Evolutionary conservation across 2,797 vertebrate species (phyloP).

Genomic region (Cyclopterus lumpus): DNA sequence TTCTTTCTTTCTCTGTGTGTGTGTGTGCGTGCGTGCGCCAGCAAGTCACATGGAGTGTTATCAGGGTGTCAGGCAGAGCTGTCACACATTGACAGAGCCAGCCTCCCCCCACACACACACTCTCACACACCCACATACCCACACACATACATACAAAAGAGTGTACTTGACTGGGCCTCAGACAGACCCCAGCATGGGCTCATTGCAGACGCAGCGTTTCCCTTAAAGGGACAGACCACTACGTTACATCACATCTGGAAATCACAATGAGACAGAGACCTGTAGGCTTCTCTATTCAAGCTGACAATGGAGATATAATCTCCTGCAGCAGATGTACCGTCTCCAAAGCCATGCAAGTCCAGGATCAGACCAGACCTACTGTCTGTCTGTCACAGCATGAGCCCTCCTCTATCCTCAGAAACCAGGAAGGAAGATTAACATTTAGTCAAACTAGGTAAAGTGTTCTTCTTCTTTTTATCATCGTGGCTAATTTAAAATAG

Average conservation of each 20-base stretch:
- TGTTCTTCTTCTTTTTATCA: neutral
- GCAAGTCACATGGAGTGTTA: conserved; percentile 76
- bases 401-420: conserved; percentile 10
- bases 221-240: conserved; percentile 60
- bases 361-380: conserved; percentile 50
- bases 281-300: conserved; percentile 49
- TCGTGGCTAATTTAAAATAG: neutral
- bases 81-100: conserved; percentile 78
- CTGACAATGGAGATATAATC: conserved; percentile 64
- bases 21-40: conserved; percentile 8
- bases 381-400: conserved; percentile 46
- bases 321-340: conserved; percentile 54
- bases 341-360: conserved; percentile 49
- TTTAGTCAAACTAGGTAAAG: conserved; percentile 21
- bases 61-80: conserved; percentile 79
- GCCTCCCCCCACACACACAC: conserved; percentile 34
- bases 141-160: neutral
- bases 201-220: conserved; percentile 42
- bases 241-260: conserved; percentile 69
- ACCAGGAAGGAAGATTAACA: conserved; percentile 50
- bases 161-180: conserved; percentile 48
- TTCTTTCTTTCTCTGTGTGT: conserved; percentile 45
- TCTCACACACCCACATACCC: too few species aligned
- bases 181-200: conserved; percentile 51
- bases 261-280: conserved; percentile 52